Conservation (phyloP, 1,140 invertebrate genomes). For the Drosophila persimilis region DNA sequence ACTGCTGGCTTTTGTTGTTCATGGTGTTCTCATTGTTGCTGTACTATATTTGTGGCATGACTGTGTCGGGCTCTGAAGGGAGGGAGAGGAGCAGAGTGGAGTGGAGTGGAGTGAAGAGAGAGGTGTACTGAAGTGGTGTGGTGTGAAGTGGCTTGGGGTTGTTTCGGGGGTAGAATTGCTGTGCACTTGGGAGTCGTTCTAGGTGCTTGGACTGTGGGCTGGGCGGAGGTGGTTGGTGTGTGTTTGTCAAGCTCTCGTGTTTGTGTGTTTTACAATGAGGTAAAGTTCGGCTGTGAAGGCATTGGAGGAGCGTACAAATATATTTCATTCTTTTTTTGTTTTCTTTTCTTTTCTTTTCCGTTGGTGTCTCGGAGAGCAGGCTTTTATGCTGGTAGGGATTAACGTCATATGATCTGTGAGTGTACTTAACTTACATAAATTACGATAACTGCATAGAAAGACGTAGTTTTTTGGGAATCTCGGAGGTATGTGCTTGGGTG, state of each 20-base stretch:
- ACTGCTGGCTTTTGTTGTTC: conserved; percentile 46
- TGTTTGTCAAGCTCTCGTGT: conserved; percentile 66
- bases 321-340: conserved; percentile 38
- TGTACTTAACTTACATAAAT: conserved; percentile 69
- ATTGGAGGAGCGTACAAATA: conserved; percentile 66
- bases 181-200: conserved; percentile 71
- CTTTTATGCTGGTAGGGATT: conserved; percentile 6
- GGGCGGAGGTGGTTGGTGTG: conserved; percentile 6
- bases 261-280: conserved; percentile 76
- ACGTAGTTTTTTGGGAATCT: conserved; percentile 27
- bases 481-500: not conserved
- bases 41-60: conserved; percentile 12
- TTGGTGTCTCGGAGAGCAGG: conserved; percentile 4
- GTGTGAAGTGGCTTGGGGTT: not conserved
- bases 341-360: conserved; percentile 11
- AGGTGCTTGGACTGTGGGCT: conserved; percentile 44
- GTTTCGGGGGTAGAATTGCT: conserved; percentile 51
- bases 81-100: conserved; percentile 18
- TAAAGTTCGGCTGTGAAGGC: conserved; percentile 79
- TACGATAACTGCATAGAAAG: conserved; percentile 52
- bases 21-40: conserved; percentile 32
- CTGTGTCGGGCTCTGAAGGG: conserved; percentile 44
- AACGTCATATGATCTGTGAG: conserved; percentile 49
- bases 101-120: conserved; percentile 1
- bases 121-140: not conserved